Evolutionary conservation across 2,888 invertebrate genomes (phyloP).

Genomic region (Ferdinandea cuprea): DNA sequence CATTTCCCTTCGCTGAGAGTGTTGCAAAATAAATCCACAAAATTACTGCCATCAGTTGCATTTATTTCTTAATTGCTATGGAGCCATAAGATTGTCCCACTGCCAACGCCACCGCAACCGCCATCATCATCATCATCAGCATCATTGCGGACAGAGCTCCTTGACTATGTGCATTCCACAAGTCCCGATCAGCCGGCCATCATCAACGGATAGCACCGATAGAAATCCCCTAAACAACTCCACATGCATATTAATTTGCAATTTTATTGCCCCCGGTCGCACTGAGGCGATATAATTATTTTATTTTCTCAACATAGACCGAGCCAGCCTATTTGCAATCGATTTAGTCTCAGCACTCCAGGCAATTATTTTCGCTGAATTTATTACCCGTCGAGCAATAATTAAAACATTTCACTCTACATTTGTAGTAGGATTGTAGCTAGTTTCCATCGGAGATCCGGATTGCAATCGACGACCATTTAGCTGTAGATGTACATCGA

Average conservation of each 20-base stretch:
- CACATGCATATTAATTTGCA: slow-evolving; percentile 67
- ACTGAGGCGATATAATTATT: slow-evolving; percentile 58
- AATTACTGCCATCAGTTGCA: slow-evolving; percentile 70
- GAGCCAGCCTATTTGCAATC: slow-evolving; percentile 59
- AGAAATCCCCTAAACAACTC: slow-evolving; percentile 62
- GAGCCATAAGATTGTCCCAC: background rate
- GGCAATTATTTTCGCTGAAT: slow-evolving; percentile 62
- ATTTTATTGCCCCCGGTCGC: slow-evolving; percentile 67
- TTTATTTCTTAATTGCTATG: slow-evolving; percentile 71
- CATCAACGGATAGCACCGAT: slow-evolving; percentile 24
- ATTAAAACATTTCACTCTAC: slow-evolving; percentile 73
- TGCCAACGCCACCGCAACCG: slow-evolving; percentile 2
- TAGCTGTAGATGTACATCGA: background rate
- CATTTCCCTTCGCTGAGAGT: slow-evolving; percentile 31
- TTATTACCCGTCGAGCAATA: slow-evolving; percentile 71
- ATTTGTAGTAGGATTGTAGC: slow-evolving; percentile 46
- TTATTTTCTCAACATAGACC: slow-evolving; percentile 28
- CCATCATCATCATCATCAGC: slow-evolving; percentile 4
- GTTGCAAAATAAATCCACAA: slow-evolving; percentile 71
- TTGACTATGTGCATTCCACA: slow-evolving; percentile 36
- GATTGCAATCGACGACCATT: slow-evolving; percentile 24
- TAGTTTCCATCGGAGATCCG: background rate
- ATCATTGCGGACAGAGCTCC: slow-evolving; percentile 20
- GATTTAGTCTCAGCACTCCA: slow-evolving; percentile 53
- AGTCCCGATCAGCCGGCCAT: background rate